phyloP scores from a whole-genome alignment of 2,113 vertebrate species.

The Rousettus leschenaultii region DNA sequence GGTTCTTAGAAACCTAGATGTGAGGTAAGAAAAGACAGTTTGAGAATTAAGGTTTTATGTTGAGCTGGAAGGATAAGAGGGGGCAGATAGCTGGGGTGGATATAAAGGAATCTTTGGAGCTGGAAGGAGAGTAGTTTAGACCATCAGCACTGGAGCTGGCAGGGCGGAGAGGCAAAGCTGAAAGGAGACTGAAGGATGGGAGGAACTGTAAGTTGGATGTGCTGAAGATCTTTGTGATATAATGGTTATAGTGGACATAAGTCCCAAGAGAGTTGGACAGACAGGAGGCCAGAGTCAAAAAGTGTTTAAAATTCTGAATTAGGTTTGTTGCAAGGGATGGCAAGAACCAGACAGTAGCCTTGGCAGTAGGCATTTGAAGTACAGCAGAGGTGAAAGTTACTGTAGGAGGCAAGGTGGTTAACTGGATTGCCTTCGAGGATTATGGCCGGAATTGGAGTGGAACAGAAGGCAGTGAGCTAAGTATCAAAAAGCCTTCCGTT shows the following conservation, averaged over 20 bases:
- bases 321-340: neutral
- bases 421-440: neutral
- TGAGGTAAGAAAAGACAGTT: neutral
- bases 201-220: neutral
- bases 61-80: neutral
- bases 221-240: neutral
- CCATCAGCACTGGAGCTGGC: neutral
- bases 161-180: neutral
- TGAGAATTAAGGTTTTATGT: neutral
- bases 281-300: neutral
- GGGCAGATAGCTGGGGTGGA: too few relatives aligned
- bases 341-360: neutral
- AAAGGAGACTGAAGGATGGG: neutral
- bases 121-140: neutral
- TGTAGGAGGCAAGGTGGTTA: neutral
- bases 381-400: neutral
- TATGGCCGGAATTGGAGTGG: neutral
- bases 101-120: neutral
- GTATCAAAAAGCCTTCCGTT: neutral
- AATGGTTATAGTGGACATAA: neutral
- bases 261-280: neutral
- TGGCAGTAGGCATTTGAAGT: neutral
- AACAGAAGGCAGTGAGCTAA: neutral
- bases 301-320: conserved; percentile 6
- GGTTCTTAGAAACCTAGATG: neutral